These are phyloP conservation scores for Etheostoma perlongum DNA, from an alignment of 2,797 vertebrate species.

Conservation along the genomic window DNA sequence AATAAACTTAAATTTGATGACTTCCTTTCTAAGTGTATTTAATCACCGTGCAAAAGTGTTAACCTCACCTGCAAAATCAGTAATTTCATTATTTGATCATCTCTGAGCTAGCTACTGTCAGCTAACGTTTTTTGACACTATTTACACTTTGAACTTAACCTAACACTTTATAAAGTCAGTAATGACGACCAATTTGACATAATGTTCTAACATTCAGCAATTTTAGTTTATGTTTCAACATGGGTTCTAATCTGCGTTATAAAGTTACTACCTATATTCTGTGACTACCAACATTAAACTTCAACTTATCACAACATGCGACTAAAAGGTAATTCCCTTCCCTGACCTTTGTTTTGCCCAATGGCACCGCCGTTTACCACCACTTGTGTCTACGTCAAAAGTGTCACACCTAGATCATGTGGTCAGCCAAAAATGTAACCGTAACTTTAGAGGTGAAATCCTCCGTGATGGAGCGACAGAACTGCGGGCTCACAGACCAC, in stretches of 20 bases:
- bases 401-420: constrained; percentile 20
- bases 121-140: no score
- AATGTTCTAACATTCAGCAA: no score
- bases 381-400: not conserved
- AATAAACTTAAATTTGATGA: not conserved
- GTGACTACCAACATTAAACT: no score
- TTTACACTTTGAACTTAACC: no score
- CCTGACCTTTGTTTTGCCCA: not conserved
- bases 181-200: no score
- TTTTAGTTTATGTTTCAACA: no score
- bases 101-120: no score
- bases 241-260: no score
- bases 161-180: no score
- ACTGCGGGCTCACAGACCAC: not conserved
- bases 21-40: not conserved
- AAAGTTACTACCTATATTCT: no score
- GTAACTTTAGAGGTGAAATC: constrained; percentile 16
- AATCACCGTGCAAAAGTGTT: not conserved
- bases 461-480: constrained; percentile 15
- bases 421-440: not conserved
- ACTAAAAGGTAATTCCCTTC: not conserved
- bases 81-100: no score
- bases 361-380: not conserved
- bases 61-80: no score
- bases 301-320: not conserved